Conservation (phyloP, 2,888 invertebrate genomes). For the Rhingia campestris region DNA sequence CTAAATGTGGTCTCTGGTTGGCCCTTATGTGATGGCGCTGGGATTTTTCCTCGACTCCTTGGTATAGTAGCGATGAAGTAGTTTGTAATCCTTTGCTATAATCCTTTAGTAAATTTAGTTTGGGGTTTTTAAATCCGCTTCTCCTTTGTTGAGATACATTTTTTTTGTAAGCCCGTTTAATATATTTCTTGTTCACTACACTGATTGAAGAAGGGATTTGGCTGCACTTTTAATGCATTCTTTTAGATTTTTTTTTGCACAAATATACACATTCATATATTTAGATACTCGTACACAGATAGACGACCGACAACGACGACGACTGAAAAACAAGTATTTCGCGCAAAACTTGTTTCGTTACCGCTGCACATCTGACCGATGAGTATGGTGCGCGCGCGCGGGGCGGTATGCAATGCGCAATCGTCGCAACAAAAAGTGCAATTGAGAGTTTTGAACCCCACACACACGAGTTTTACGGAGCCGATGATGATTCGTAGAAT, state of each 20-base stretch:
- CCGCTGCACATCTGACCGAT: conserved; percentile 56
- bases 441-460: conserved; percentile 71
- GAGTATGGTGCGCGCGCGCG: conserved; percentile 12
- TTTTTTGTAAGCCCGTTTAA: neutral
- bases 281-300: neutral
- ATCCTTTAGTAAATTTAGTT: conserved; percentile 54
- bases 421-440: conserved; percentile 61
- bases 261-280: conserved; percentile 14
- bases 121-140: conserved; percentile 56
- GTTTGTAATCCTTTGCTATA: conserved; percentile 50
- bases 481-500: neutral
- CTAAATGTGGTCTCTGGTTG: conserved; percentile 37
- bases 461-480: conserved; percentile 16
- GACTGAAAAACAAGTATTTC: conserved; percentile 61
- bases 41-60: conserved; percentile 27
- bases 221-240: conserved; percentile 47
- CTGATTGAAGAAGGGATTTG: conserved; percentile 52
- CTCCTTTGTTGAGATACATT: conserved; percentile 56
- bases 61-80: neutral
- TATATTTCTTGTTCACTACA: conserved; percentile 50
- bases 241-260: conserved; percentile 12
- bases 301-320: neutral
- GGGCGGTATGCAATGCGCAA: conserved; percentile 44
- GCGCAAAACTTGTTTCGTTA: conserved; percentile 67
- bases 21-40: conserved; percentile 42